Conservation (phyloP, 2,797 vertebrate genomes). For the Tadarida brasiliensis region DNA sequence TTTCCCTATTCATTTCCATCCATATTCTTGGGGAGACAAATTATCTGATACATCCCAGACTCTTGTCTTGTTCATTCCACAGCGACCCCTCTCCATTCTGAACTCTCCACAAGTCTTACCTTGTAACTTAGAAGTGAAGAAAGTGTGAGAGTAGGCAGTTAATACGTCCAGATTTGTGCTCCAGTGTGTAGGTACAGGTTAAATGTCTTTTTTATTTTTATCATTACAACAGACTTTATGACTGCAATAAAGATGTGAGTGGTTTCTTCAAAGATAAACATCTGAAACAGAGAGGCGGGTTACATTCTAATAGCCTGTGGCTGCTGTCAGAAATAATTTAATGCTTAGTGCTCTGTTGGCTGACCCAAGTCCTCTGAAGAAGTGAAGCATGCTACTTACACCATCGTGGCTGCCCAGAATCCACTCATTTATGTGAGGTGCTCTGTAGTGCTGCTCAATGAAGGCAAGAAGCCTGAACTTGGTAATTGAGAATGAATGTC, state of each 20-base stretch:
- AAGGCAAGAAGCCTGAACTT: slow-evolving; percentile 80
- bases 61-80: slow-evolving; percentile 17
- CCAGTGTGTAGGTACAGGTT: slow-evolving; percentile 58
- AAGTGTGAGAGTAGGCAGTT: slow-evolving; percentile 64
- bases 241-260: slow-evolving; percentile 90
- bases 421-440: slow-evolving; percentile 82
- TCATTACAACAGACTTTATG: slow-evolving; percentile 90
- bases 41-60: slow-evolving; percentile 44
- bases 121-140: slow-evolving; percentile 61
- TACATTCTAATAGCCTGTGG: slow-evolving; percentile 87
- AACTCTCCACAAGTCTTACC: slow-evolving; percentile 45
- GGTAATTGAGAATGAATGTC: slow-evolving; percentile 87
- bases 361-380: slow-evolving; percentile 77
- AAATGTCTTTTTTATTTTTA: slow-evolving; percentile 88
- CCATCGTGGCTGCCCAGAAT: slow-evolving; percentile 70
- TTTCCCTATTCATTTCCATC: slow-evolving; percentile 37
- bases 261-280: slow-evolving; percentile 91
- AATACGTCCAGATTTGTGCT: slow-evolving; percentile 61
- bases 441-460: slow-evolving; percentile 84
- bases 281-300: slow-evolving; percentile 88
- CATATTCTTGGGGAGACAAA: slow-evolving; percentile 24
- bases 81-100: slow-evolving; percentile 28
- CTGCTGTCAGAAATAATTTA: slow-evolving; percentile 90
- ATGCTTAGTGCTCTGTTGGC: slow-evolving; percentile 80
- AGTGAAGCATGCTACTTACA: slow-evolving; percentile 66